Evolutionary conservation across 2,113 vertebrate species (phyloP).

Genomic region (Cromileptes altivelis): DNA sequence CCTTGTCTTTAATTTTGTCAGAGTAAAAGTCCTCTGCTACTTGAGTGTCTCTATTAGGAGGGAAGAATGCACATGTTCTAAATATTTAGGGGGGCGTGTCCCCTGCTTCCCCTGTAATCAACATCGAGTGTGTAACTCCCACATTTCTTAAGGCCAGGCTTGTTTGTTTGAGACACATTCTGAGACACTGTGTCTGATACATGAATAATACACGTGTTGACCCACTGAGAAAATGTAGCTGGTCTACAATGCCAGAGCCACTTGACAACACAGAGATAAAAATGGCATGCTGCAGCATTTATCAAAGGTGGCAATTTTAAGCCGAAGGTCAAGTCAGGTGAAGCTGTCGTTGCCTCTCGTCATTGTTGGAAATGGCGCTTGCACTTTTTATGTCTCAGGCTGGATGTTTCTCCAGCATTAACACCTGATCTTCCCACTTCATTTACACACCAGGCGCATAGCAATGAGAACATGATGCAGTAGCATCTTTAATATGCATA

Average conservation of each 20-base stretch:
- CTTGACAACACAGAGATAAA: constrained; percentile 40
- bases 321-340: not conserved
- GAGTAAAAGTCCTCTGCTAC: no score
- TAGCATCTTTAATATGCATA: constrained; percentile 8
- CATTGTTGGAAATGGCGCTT: not conserved
- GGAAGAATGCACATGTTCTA: no score
- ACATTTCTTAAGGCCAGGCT: no score
- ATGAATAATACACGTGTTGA: constrained; percentile 67
- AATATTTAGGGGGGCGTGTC: no score
- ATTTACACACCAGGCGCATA: not conserved
- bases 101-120: no score
- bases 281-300: not conserved
- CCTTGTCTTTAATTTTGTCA: not conserved
- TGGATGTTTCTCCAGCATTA: constrained; percentile 4
- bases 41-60: no score
- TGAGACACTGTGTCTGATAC: constrained; percentile 40
- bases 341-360: not conserved
- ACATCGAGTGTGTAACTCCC: not conserved
- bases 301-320: not conserved
- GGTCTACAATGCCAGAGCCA: constrained; percentile 2
- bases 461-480: not conserved
- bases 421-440: not conserved
- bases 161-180: constrained; percentile 6
- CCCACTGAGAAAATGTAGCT: constrained; percentile 58
- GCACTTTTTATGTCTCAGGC: not conserved